phyloP scores from a whole-genome alignment of 2,797 vertebrate genomes.

The Falco rusticolus region DNA sequence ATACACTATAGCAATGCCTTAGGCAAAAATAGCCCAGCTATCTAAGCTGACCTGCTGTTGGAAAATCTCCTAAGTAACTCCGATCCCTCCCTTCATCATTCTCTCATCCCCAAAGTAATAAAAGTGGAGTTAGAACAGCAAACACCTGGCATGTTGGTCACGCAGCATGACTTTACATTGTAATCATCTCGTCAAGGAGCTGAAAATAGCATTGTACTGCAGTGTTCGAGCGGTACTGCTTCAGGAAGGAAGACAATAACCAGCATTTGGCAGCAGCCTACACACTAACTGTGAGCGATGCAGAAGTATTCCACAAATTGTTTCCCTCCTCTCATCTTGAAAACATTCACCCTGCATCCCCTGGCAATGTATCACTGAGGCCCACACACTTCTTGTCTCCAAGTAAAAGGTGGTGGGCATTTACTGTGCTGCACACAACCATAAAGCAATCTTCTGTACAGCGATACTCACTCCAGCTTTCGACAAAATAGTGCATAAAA shows the following conservation, averaged over 20 bases:
- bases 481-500: background rate
- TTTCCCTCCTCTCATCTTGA: slow-evolving; percentile 16
- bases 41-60: slow-evolving; percentile 40
- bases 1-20: background rate
- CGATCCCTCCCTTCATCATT: slow-evolving; percentile 22
- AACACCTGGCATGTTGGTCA: slow-evolving; percentile 76
- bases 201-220: slow-evolving; percentile 71
- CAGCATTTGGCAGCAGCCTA: slow-evolving; percentile 70
- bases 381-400: background rate
- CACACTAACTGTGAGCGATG: slow-evolving; percentile 31
- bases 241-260: slow-evolving; percentile 74
- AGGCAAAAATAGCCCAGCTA: slow-evolving; percentile 30
- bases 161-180: slow-evolving; percentile 68
- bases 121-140: slow-evolving; percentile 64
- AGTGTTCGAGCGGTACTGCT: slow-evolving; percentile 42
- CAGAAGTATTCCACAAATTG: slow-evolving; percentile 63
- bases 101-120: slow-evolving; percentile 51
- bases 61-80: slow-evolving; percentile 52
- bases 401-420: background rate
- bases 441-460: background rate
- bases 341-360: slow-evolving; percentile 18
- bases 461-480: background rate
- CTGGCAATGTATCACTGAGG: slow-evolving; percentile 23
- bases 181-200: slow-evolving; percentile 73
- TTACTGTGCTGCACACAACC: background rate